Base-by-base conservation (phyloP, 2,113 vertebrate species). In the Hiodon tergisus region DNA sequence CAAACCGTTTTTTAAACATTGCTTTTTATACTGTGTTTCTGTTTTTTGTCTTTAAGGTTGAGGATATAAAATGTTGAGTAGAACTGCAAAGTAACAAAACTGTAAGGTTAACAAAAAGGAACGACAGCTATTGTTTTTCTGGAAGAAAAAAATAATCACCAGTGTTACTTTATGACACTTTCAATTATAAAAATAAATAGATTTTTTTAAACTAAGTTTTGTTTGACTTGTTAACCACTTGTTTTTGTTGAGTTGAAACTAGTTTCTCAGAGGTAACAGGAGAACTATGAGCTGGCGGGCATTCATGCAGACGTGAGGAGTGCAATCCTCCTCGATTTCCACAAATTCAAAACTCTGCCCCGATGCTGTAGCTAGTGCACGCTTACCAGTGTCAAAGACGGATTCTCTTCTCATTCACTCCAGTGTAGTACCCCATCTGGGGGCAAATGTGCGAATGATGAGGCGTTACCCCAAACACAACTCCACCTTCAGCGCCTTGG, bases 81-180 rank as follows among this genome's bases (percentile, higher is more conserved):
- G 54, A 68, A 47, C 46, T 11, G 47, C 8, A 5, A 5, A 47
- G 59, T 53, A 14, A 62, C 65, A 48, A 67, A 48, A 50, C 57
- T 47, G 67, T 47, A 51, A 55, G 16, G 14, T 70, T 53, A 47
- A 57, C 9, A 3, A 3, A 69, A 6, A 17, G 66, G 53, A 54
- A 55, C 54, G 6, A 74, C 14, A 67, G 13, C n/a, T 67, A 47
- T 3, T 48, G 46, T 10, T 51, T 31, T 31, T 31, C 31, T 31
- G 31, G 31, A 72, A 72, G 8, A 57, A 47, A 59, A 74, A 17
- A 53, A n/a, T 73, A 70, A 66, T 65, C 8, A 66, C 50, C 13
- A 60, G 13, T 61, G 72, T 48, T 8, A 67, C 47, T 76, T 60
- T 78, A 50, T 78, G 54, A 72, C 17, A 68, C 14, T 71, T 65